Conservation (phyloP, 1,140 invertebrate species). For the Meloidogyne floridensis region DNA sequence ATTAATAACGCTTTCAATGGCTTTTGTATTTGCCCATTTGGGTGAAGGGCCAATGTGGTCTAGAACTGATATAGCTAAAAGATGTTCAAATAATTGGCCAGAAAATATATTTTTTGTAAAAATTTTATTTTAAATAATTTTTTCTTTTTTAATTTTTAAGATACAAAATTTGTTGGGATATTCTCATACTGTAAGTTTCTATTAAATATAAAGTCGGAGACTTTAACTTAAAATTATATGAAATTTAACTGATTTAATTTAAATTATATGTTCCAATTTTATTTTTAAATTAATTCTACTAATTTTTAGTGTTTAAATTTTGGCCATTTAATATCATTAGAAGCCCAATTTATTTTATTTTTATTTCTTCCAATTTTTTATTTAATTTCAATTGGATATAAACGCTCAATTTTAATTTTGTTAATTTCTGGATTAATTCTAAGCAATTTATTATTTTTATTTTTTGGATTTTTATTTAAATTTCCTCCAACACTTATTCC, state of each 20-base stretch:
- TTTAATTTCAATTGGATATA: conserved; percentile 16
- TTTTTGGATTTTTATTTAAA: conserved; percentile 24
- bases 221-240: too few relatives aligned
- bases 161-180: conserved; percentile 44
- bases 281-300: conserved; percentile 14
- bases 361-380: conserved; percentile 28
- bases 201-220: too few relatives aligned
- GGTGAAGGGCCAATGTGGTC: conserved; percentile 56
- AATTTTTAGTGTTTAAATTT: conserved; percentile 44
- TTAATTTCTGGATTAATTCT: conserved; percentile 7
- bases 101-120: conserved; percentile 36
- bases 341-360: conserved; percentile 49
- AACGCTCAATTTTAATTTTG: conserved; percentile 2
- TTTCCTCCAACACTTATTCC: conserved; percentile 48
- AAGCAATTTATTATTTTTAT: conserved; percentile 34
- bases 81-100: conserved; percentile 41
- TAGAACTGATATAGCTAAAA: conserved; percentile 42
- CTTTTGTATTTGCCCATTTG: conserved; percentile 38
- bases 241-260: too few relatives aligned
- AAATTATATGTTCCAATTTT: too few relatives aligned
- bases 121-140: not conserved
- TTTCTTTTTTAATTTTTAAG: not conserved
- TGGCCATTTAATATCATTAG: conserved; percentile 50
- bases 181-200: conserved; percentile 44
- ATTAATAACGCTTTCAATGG: conserved; percentile 42